Percentiles rank a stretch among this genome's conserved stretches.
phyloP scores from a whole-genome alignment of 2,113 vertebrate species.

The Himantopus leucocephalus region DNA sequence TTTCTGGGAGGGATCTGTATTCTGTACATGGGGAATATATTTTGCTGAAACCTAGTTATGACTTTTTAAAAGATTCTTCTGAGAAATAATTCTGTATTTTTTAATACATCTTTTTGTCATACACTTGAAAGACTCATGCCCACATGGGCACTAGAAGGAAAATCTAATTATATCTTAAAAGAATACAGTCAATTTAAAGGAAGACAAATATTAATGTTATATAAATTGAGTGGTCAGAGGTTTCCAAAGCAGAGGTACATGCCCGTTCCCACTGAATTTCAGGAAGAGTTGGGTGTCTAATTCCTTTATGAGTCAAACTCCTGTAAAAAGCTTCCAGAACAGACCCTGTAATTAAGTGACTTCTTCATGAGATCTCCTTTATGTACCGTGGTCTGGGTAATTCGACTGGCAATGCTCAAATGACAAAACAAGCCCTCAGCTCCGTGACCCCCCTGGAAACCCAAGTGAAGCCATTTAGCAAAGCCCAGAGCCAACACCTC shows the following conservation, averaged over 20 bases:
- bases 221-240: constrained; percentile 1
- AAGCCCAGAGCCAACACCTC: not conserved
- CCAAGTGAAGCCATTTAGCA: not conserved
- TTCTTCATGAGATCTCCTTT: not conserved
- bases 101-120: not conserved
- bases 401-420: not conserved
- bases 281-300: not conserved
- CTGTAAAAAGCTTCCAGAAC: not conserved
- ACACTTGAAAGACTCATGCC: not conserved
- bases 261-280: not conserved
- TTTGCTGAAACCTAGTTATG: not conserved
- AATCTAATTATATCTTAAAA: constrained; percentile 34
- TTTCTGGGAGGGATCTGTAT: not conserved
- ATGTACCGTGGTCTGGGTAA: not conserved
- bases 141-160: not conserved
- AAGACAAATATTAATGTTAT: constrained; percentile 1
- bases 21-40: not conserved
- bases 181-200: constrained; percentile 25
- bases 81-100: not conserved
- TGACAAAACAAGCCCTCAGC: not conserved
- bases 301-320: not conserved
- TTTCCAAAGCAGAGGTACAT: not conserved
- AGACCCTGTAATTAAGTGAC: not conserved
- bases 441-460: not conserved
- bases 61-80: not conserved